Conservation (phyloP, 2,113 vertebrate genomes). For the Scopus umbretta region DNA sequence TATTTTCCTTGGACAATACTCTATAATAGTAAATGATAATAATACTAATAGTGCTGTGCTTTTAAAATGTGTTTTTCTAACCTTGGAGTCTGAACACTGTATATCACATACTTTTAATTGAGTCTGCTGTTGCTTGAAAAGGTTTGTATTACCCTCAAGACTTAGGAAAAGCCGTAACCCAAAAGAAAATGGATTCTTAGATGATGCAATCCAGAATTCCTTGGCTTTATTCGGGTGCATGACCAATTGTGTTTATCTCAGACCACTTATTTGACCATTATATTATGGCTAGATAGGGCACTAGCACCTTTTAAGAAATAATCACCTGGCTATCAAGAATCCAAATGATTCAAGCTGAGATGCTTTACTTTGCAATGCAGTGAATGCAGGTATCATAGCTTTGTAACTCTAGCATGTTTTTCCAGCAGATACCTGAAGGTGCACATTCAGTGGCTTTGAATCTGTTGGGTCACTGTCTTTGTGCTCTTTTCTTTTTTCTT, state of each 20-base stretch:
- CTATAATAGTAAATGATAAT: not conserved
- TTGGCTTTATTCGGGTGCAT: not conserved
- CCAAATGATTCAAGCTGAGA: not conserved
- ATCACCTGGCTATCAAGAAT: not conserved
- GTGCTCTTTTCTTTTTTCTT: not conserved
- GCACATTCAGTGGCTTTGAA: not conserved
- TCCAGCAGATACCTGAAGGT: not conserved
- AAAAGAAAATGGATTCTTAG: not conserved
- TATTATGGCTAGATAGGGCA: not conserved
- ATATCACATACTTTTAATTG: not conserved
- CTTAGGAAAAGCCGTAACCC: not conserved
- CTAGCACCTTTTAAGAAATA: not conserved
- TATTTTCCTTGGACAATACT: conserved; percentile 7
- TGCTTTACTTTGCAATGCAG: not conserved
- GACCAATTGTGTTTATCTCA: not conserved
- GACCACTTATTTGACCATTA: not conserved
- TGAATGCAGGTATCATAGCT: not conserved
- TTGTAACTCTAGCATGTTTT: not conserved
- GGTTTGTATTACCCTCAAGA: not conserved
- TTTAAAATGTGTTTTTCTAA: conserved; percentile 4
- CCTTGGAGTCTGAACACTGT: not conserved
- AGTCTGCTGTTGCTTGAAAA: not conserved
- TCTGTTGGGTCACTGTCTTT: not conserved
- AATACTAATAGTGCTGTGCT: not conserved
- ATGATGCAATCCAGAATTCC: not conserved